phyloP scores from a whole-genome alignment of 2,888 invertebrate genomes.

The Acleris emargana region DNA sequence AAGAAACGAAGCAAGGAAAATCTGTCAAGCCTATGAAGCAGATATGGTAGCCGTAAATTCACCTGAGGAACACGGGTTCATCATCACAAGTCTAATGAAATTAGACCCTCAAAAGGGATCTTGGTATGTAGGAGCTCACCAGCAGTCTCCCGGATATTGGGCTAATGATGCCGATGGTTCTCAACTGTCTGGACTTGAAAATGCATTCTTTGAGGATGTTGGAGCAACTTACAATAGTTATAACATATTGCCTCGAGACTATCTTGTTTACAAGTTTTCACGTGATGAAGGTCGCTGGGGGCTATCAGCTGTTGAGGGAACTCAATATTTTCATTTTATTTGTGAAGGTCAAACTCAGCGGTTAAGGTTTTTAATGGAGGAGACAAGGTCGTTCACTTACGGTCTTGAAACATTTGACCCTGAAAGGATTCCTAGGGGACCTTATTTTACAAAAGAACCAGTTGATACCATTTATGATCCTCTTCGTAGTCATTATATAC shows the following conservation, averaged over 20 bases:
- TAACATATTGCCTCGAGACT: slow-evolving; percentile 86
- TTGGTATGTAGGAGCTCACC: slow-evolving; percentile 94
- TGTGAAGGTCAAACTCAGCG: slow-evolving; percentile 93
- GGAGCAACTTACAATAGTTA: slow-evolving; percentile 66
- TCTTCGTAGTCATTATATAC: slow-evolving; percentile 89
- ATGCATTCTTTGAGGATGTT: slow-evolving; percentile 89
- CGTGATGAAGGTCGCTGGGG: slow-evolving; percentile 91
- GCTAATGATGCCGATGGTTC: slow-evolving; percentile 93
- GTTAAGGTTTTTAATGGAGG: slow-evolving; percentile 87
- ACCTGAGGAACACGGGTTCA: slow-evolving; percentile 94
- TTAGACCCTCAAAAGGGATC: slow-evolving; percentile 93
- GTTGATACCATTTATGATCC: slow-evolving; percentile 92
- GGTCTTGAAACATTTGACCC: slow-evolving; percentile 93
- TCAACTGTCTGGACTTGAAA: slow-evolving; percentile 90
- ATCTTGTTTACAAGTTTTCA: slow-evolving; percentile 91
- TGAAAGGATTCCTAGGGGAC: slow-evolving; percentile 92
- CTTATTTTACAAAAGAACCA: slow-evolving; percentile 94
- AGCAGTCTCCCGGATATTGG: slow-evolving; percentile 90
- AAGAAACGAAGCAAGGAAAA: slow-evolving; percentile 91
- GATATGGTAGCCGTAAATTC: slow-evolving; percentile 92
- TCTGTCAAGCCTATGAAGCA: slow-evolving; percentile 92
- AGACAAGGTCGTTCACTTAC: slow-evolving; percentile 92
- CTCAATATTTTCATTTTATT: slow-evolving; percentile 91
- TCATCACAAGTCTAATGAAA: slow-evolving; percentile 90
- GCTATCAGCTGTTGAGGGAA: slow-evolving; percentile 90